Conservation (phyloP, 2,888 invertebrate genomes). For the Gastracanthus pulcherrimus region DNA sequence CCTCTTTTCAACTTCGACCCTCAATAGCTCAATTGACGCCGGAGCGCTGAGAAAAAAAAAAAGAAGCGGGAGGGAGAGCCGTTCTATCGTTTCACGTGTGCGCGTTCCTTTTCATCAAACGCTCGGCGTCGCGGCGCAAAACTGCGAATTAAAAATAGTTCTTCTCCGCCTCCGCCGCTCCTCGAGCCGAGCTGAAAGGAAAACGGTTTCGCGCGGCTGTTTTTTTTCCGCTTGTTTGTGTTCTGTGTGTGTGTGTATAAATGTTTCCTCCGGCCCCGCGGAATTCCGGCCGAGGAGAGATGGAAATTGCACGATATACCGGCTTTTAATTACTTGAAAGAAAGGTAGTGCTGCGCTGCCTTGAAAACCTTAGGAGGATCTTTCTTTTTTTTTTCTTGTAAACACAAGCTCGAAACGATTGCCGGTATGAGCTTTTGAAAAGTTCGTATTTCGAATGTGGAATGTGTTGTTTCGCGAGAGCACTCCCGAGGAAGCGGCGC, state of each 20-base stretch:
- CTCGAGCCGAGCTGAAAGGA: conserved; percentile 28
- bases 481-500: too few species aligned
- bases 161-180: too few species aligned
- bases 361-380: not conserved
- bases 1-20: conserved; percentile 55
- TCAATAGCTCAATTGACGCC: conserved; percentile 56
- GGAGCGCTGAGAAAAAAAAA: conserved; percentile 2
- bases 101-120: conserved; percentile 27
- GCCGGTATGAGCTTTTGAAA: too few species aligned
- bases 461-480: too few species aligned
- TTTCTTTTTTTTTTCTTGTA: not conserved
- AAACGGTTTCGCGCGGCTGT: conserved; percentile 12
- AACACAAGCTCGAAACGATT: not conserved
- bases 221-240: not conserved
- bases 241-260: not conserved
- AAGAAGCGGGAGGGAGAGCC: conserved; percentile 28
- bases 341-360: not conserved
- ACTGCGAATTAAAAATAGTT: conserved; percentile 56
- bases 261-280: conserved; percentile 14
- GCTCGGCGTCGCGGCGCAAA: too few species aligned
- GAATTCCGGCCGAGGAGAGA: not conserved
- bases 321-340: conserved; percentile 37
- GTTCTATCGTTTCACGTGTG: too few species aligned
- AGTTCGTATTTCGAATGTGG: too few species aligned
- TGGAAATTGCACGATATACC: not conserved